These are phyloP conservation scores for Clarias laeviceps DNA, from an alignment of 2,797 vertebrate genomes.

Conservation along the genomic window DNA sequence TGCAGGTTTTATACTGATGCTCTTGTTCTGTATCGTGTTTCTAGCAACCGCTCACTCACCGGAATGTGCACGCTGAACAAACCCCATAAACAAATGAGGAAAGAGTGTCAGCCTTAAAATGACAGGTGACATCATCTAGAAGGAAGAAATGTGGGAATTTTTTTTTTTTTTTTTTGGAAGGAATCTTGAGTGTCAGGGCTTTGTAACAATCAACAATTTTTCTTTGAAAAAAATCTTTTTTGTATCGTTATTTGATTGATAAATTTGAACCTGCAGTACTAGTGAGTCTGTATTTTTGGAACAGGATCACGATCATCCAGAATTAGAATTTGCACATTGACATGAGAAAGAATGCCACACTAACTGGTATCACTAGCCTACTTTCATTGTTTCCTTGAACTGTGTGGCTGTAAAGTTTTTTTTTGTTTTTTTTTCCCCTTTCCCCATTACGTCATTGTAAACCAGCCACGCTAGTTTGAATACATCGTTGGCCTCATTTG, in stretches of 20 bases:
- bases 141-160: not conserved
- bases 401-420: not conserved
- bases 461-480: slow-evolving; percentile 17
- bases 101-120: not conserved
- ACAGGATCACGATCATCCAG: not conserved
- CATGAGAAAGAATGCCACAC: not conserved
- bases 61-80: not conserved
- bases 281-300: not conserved
- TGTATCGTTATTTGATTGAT: too few relatives aligned
- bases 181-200: not conserved
- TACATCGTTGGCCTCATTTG: slow-evolving; percentile 28
- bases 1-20: not conserved
- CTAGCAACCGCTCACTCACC: not conserved
- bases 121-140: not conserved
- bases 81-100: not conserved
- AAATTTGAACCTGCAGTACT: not conserved
- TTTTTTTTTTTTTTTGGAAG: not conserved
- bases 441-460: not conserved
- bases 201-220: too few relatives aligned
- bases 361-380: not conserved
- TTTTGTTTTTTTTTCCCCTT: not conserved
- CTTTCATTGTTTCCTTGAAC: slow-evolving; percentile 5
- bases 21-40: not conserved
- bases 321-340: not conserved
- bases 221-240: too few relatives aligned